These are phyloP conservation scores for Palloptera scutellata DNA, from an alignment of 2,888 invertebrate genomes.

Conservation along the genomic window DNA sequence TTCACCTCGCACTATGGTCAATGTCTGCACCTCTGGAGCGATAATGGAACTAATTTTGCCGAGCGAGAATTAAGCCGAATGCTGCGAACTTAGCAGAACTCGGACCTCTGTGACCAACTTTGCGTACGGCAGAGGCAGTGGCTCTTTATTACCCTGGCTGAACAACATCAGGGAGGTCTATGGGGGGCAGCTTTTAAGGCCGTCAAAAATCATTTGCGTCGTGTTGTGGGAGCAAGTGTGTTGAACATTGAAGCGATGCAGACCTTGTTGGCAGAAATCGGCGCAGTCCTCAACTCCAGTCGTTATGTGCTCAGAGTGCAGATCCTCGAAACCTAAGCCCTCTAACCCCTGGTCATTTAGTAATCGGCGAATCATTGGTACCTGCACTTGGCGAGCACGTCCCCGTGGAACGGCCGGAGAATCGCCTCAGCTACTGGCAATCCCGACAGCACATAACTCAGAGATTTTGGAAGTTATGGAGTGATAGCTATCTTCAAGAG, in stretches of 20 bases:
- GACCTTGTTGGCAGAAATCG: constrained; percentile 43
- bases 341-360: constrained; percentile 15
- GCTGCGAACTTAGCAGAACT: constrained; percentile 14
- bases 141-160: constrained; percentile 34
- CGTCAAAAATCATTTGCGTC: constrained; percentile 24
- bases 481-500: constrained; percentile 31
- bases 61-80: constrained; percentile 22
- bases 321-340: neutral
- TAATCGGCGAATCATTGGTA: constrained; percentile 10
- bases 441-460: constrained; percentile 23
- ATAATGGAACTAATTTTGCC: constrained; percentile 28
- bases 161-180: constrained; percentile 11
- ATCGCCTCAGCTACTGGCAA: constrained; percentile 25
- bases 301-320: constrained; percentile 16
- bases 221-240: constrained; percentile 11
- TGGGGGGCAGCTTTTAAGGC: constrained; percentile 8
- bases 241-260: constrained; percentile 41
- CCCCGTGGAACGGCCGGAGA: constrained; percentile 18
- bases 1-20: constrained; percentile 26
- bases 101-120: constrained; percentile 21
- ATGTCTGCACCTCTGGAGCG: constrained; percentile 27
- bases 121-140: constrained; percentile 35
- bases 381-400: constrained; percentile 24
- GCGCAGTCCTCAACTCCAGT: constrained; percentile 27
- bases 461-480: constrained; percentile 36